Percentiles rank a stretch among this genome's conserved stretches.
Conservation (phyloP, 2,113 vertebrate genomes). For the Rhinolophus ferrumequinum region DNA sequence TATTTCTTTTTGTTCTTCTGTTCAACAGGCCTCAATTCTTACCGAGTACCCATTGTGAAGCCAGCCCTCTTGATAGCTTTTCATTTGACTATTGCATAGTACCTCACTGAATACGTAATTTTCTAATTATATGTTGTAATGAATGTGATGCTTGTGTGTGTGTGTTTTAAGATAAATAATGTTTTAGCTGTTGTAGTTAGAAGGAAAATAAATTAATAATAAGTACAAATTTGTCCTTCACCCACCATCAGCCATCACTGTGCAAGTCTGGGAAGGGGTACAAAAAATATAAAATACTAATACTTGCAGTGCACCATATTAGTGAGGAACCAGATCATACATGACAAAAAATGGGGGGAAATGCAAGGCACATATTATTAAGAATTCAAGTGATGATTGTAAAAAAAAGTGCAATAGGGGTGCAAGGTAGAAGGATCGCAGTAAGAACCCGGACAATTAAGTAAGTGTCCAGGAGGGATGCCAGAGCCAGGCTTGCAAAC, state of each 20-base stretch:
- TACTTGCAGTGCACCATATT: neutral
- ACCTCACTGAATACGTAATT: conserved; percentile 39
- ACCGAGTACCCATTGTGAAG: neutral
- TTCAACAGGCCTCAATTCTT: neutral
- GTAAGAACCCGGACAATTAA: neutral
- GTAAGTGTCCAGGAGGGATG: neutral
- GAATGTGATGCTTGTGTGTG: neutral
- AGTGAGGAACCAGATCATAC: neutral
- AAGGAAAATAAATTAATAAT: conserved; percentile 42
- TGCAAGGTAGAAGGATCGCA: neutral
- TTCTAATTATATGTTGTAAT: conserved; percentile 42
- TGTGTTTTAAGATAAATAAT: conserved; percentile 24
- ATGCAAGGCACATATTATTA: neutral
- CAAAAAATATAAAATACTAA: neutral
- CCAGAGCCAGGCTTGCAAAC: neutral
- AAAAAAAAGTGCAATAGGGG: neutral
- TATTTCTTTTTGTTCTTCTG: conserved; percentile 30
- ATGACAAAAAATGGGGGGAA: neutral
- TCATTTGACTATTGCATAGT: neutral
- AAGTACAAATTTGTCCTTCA: neutral
- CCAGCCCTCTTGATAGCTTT: conserved; percentile 3
- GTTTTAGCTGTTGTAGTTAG: neutral
- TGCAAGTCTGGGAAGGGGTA: neutral
- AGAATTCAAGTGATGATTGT: neutral
- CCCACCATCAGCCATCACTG: neutral